Conservation (phyloP, 2,888 invertebrate genomes). For the Dendrolimus houi region DNA sequence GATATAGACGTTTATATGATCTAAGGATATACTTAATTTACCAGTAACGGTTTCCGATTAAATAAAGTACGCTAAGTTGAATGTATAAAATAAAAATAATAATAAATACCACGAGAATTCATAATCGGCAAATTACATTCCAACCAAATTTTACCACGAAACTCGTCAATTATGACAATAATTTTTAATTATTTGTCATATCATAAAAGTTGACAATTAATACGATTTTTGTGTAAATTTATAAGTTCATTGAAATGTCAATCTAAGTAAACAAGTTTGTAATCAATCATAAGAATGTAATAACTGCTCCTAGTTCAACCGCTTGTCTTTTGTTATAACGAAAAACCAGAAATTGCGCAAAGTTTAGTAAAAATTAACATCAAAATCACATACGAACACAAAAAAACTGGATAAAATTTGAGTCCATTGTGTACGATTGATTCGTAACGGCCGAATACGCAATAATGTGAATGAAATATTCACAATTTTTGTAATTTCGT, state of each 20-base stretch:
- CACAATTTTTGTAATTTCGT: slow-evolving; percentile 68
- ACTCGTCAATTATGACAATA: background rate
- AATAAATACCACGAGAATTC: no score
- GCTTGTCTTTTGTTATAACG: slow-evolving; percentile 50
- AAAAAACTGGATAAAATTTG: slow-evolving; percentile 64
- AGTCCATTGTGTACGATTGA: slow-evolving; percentile 69
- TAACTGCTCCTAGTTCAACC: slow-evolving; percentile 60
- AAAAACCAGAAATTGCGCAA: slow-evolving; percentile 57
- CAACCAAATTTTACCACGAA: no score
- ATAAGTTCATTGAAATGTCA: slow-evolving; percentile 45
- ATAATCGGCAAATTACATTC: no score
- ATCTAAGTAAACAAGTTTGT: slow-evolving; percentile 65
- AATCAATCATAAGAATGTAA: slow-evolving; percentile 75
- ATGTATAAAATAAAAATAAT: no score
- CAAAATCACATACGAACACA: slow-evolving; percentile 63
- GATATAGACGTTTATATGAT: no score
- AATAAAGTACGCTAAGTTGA: no score
- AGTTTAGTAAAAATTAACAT: slow-evolving; percentile 69
- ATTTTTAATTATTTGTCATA: background rate
- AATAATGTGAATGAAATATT: slow-evolving; percentile 72
- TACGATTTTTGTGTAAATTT: slow-evolving; percentile 9
- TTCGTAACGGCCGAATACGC: slow-evolving; percentile 73
- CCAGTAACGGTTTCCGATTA: no score
- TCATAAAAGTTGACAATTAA: background rate
- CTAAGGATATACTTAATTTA: no score